Percentiles rank a stretch among this genome's conserved stretches.
Evolutionary conservation across 2,797 vertebrate species (phyloP).

Genomic region (Falco rusticolus): DNA sequence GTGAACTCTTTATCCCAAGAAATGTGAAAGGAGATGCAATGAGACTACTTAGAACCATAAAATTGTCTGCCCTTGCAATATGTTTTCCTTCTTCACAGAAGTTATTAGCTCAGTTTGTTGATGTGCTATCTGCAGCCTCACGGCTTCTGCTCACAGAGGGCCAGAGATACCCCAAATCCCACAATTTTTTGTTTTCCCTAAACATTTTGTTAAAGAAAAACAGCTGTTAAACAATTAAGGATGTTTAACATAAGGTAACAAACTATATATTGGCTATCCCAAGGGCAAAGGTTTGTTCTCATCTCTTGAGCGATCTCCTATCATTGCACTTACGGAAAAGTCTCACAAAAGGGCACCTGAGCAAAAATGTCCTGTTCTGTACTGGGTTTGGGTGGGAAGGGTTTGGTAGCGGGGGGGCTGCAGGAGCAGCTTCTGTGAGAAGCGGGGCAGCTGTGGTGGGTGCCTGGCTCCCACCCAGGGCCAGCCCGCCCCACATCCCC

Average conservation of each 20-base stretch:
- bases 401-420: too few relatives aligned
- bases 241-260: not conserved
- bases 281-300: not conserved
- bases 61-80: not conserved
- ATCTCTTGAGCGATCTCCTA: not conserved
- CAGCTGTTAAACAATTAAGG: not conserved
- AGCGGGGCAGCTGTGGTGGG: too few relatives aligned
- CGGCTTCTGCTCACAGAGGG: not conserved
- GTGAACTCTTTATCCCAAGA: not conserved
- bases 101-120: not conserved
- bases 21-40: not conserved
- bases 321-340: not conserved
- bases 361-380: too few relatives aligned
- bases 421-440: too few relatives aligned
- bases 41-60: not conserved
- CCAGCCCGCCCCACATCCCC: not conserved
- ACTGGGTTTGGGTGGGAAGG: too few relatives aligned
- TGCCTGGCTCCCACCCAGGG: too few relatives aligned
- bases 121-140: not conserved
- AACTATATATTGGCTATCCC: not conserved
- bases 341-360: not conserved
- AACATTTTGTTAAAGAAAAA: not conserved
- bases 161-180: not conserved
- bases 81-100: not conserved
- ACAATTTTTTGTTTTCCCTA: not conserved